Evolutionary conservation across 2,888 invertebrate genomes (phyloP).

Genomic region (Melanotus villosus): DNA sequence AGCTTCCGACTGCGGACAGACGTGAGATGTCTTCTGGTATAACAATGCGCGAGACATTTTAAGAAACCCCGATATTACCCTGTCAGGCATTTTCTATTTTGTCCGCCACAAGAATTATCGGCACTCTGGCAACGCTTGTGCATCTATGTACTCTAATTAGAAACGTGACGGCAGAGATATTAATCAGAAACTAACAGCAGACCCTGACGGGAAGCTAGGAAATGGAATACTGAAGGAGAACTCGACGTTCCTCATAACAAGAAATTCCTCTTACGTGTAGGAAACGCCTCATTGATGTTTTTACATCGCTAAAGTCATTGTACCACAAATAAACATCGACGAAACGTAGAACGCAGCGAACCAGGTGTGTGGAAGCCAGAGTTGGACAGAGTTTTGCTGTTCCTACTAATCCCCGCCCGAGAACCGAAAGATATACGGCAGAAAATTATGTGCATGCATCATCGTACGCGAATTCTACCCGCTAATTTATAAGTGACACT

Average conservation of each 20-base stretch:
- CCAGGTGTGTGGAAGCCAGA: constrained; percentile 23
- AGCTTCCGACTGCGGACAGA: constrained; percentile 10
- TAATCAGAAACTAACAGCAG: constrained; percentile 25
- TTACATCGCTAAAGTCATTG: constrained; percentile 20
- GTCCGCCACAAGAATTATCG: constrained; percentile 19
- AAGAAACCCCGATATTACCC: constrained; percentile 22
- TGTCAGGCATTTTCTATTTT: constrained; percentile 17
- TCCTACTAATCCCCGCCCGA: constrained; percentile 26
- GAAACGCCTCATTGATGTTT: constrained; percentile 22
- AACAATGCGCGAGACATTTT: constrained; percentile 25
- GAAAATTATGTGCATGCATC: constrained; percentile 36
- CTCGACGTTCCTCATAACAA: constrained; percentile 21
- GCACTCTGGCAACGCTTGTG: constrained; percentile 22
- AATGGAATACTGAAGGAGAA: constrained; percentile 7
- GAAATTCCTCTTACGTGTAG: constrained; percentile 14
- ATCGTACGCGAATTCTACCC: constrained; percentile 25
- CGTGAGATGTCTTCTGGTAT: constrained; percentile 21
- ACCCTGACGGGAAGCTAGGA: constrained; percentile 14
- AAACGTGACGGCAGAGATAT: constrained; percentile 29
- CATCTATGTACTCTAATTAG: constrained; percentile 26
- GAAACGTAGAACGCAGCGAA: constrained; percentile 12
- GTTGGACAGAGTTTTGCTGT: constrained; percentile 25
- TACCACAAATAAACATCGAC: constrained; percentile 26
- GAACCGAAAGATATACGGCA: constrained; percentile 30
- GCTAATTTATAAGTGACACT: constrained; percentile 34